Base-by-base conservation (phyloP, 2,888 invertebrate genomes). In the Phragmatobia fuliginosa region DNA sequence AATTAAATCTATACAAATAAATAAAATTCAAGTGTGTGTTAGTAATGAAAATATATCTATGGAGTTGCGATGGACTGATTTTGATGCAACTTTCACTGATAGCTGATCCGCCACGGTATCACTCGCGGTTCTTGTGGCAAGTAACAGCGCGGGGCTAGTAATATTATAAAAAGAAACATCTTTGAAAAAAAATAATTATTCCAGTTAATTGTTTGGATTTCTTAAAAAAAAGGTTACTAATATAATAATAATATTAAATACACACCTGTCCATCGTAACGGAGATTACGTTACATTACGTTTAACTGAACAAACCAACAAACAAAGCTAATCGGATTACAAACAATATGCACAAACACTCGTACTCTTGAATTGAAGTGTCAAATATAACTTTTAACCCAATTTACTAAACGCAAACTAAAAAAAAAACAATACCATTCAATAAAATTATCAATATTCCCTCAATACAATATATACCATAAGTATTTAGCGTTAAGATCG, bases 351-450 rank as follows among this genome's bases (percentile, higher is more conserved):
- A 81, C 84, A 92, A 93, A 92, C 90, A 91, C 83, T 87, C 73
- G 28, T 73, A 82, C 72, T 78, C 83, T 77, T 80, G 77, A 87
- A 75, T 78, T 68, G 68, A 85, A 88, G 88, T 91, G 92, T 91
- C 91, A 91, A 90, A 88, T 90, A 81, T 88, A 88, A 90, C 87
- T 75, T 56, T 72, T 91, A 92, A 94, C 88, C 92, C 92, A 94
- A 94, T 94, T 93, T 92, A 88, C 78, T 78, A 76, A 85, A 80
- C 80, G 81, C 78, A 82, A 86, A 71, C 74, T 58, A 33, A 68
- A 75, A 84, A 87, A 89, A 90, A 88, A 77, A 76, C 80, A 85
- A 82, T 78, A 80, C 69, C 68, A 73, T 78, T 87, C 82, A 72
- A 38, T 8, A 31, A 28, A 60, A 28, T 28, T 58, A 72, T 73